Base-by-base conservation (phyloP, 92 coral and sea anemone species). In the Anthopleura xanthogrammica region DNA sequence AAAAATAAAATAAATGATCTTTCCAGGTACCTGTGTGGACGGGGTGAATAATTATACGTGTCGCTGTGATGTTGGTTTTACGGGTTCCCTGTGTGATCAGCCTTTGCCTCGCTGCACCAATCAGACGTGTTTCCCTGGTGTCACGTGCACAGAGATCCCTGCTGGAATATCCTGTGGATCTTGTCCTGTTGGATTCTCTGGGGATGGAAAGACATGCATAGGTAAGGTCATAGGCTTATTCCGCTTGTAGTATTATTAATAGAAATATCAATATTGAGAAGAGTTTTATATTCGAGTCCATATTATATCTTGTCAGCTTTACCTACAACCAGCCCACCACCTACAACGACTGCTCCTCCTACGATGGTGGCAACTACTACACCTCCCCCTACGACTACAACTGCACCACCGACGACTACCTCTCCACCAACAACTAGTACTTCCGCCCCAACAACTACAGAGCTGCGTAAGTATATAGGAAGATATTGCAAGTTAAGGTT, bases 71-170 rank as follows among this genome's bases (percentile, higher is more conserved):
- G 41, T 62, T 14, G 94, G 92, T 17, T 93, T 86, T 73, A 77
- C 89, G 10, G 97, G 97, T 2, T 54, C 72, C 43, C 65, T 42
- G 19, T 93, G 97, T 77, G 88, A 93, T 14, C 77, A 88, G 16
- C 82, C 22, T 19, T 40, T 82, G 66, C 22, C 77, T 16, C 70
- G 83, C 60, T 93, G 97, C 80, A 82, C 75, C 40, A 64, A 43
- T 17, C 78, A 84, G 36, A 84, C 94, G 10, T 93, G 97, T 52
- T 91, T 76, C 64, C 86, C 88, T 16, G 93, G 22, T 58, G 92
- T 93, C 14, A n/a, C 79, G 12, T 93, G 97, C 60, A 76, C 73
- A 64, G 72, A 86, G 7, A 42, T 41, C 39, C n/a, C 24, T 12
- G 79, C 73, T 24, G 72, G 84, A 16, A 65, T 77, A 46, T 19